phyloP scores from a whole-genome alignment of 1,140 invertebrate species.

The Lordiphosa mommai region DNA sequence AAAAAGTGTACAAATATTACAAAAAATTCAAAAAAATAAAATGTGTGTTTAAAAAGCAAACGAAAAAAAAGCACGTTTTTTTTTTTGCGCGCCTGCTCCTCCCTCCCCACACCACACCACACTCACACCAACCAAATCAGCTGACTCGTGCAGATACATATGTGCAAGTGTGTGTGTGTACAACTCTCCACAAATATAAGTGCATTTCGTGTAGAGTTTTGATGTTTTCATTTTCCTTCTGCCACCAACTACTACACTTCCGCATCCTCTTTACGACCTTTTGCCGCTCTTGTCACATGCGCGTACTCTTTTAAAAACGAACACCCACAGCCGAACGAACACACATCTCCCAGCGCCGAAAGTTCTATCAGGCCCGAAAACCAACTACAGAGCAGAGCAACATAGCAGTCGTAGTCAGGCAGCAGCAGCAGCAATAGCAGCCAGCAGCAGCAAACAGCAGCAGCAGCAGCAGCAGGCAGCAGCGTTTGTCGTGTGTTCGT shows the following conservation, averaged over 20 bases:
- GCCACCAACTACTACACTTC: constrained; percentile 3
- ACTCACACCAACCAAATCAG: constrained; percentile 27
- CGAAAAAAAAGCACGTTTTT: constrained; percentile 1
- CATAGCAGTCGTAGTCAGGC: constrained; percentile 40
- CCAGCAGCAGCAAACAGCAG: constrained; percentile 8
- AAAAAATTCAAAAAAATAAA: constrained; percentile 1
- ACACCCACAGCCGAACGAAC: neutral
- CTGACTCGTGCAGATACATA: constrained; percentile 36
- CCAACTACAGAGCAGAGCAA: constrained; percentile 29
- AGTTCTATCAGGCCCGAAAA: constrained; percentile 16
- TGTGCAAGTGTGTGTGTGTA: neutral
- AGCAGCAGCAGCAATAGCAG: constrained; percentile 44
- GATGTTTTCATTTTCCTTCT: constrained; percentile 6
- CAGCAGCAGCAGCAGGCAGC: constrained; percentile 13
- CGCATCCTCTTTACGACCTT: constrained; percentile 8
- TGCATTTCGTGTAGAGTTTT: constrained; percentile 7
- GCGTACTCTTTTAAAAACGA: constrained; percentile 24
- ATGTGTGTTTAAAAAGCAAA: constrained; percentile 3
- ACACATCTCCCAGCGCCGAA: neutral
- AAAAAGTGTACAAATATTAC: constrained; percentile 15
- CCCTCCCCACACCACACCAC: constrained; percentile 1
- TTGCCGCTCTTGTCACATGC: constrained; percentile 48
- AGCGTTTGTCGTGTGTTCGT: constrained; percentile 43
- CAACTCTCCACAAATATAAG: neutral
- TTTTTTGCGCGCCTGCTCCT: too few relatives aligned